Evolutionary conservation across 1,140 invertebrate genomes (phyloP).

Genomic region (Procambarus virginalis): DNA sequence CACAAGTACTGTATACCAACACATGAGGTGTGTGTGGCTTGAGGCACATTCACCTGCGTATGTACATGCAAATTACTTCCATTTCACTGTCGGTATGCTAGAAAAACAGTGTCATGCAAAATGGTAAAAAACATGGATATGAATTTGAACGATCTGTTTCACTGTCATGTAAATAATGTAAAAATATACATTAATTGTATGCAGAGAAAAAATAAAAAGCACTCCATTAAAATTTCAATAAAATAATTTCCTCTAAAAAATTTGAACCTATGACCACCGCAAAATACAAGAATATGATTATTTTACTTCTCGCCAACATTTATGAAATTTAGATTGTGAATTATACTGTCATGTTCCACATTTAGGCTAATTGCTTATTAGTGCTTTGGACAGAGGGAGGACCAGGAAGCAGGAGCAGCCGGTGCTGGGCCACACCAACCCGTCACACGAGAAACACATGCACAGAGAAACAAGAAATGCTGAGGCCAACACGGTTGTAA

Average conservation of each 20-base stretch:
- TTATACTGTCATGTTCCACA: not conserved
- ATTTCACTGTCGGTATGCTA: not conserved
- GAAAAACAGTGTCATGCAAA: not conserved
- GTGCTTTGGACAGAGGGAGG: not conserved
- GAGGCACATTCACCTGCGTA: not conserved
- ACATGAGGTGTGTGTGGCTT: not conserved
- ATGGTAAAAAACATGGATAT: not conserved
- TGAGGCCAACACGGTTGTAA: too few relatives aligned
- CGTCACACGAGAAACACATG: too few relatives aligned
- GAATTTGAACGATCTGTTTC: not conserved
- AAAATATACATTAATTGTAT: not conserved
- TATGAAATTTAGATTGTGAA: not conserved
- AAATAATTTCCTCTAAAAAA: not conserved
- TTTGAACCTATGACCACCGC: not conserved
- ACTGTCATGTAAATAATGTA: not conserved
- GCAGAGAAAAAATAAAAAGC: not conserved
- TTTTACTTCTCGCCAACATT: not conserved
- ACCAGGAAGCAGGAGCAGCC: too few relatives aligned
- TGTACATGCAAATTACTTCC: not conserved
- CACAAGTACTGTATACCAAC: too few relatives aligned
- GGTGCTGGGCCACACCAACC: too few relatives aligned
- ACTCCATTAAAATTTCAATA: slow-evolving; percentile 11
- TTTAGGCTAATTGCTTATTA: not conserved
- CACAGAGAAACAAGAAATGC: too few relatives aligned
- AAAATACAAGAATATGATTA: not conserved